phyloP scores from a whole-genome alignment of 2,113 vertebrate genomes.

The Rallus limicola region DNA sequence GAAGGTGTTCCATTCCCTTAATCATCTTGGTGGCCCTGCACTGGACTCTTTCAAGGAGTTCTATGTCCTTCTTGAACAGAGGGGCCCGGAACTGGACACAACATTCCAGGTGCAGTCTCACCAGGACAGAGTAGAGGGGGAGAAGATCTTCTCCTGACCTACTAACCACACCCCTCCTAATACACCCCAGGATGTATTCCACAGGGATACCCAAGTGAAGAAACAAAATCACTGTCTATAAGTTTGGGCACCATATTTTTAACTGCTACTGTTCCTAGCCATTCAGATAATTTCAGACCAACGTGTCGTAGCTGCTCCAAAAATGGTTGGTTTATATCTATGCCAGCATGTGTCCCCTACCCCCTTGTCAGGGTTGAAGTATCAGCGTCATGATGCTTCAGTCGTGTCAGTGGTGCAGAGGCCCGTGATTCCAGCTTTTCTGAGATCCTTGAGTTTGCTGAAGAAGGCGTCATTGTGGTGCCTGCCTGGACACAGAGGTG shows the following conservation, averaged over 20 bases:
- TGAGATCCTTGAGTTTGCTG: neutral
- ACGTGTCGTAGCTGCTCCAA: neutral
- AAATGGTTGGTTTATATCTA: neutral
- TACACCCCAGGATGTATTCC: neutral
- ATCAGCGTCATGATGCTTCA: neutral
- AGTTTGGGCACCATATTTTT: neutral
- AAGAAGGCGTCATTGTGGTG: fast-evolving
- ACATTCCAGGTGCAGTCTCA: too few species aligned
- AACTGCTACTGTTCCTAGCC: neutral
- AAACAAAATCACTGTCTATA: neutral
- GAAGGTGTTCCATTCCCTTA: too few species aligned
- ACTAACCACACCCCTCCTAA: too few species aligned
- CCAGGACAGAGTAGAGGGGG: too few species aligned
- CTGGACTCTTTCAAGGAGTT: too few species aligned
- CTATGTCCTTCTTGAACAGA: too few species aligned
- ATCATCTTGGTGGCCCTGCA: too few species aligned
- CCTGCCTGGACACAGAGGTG: neutral
- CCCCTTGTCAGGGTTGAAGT: neutral
- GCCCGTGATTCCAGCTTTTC: neutral
- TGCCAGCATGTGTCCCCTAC: neutral
- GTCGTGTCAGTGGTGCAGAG: fast-evolving
- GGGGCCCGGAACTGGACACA: too few species aligned
- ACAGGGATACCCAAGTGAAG: neutral
- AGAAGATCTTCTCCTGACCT: too few species aligned
- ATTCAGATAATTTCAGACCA: neutral